Conservation (phyloP, 2,797 vertebrate species). For the Myiotriccus ornatus region DNA sequence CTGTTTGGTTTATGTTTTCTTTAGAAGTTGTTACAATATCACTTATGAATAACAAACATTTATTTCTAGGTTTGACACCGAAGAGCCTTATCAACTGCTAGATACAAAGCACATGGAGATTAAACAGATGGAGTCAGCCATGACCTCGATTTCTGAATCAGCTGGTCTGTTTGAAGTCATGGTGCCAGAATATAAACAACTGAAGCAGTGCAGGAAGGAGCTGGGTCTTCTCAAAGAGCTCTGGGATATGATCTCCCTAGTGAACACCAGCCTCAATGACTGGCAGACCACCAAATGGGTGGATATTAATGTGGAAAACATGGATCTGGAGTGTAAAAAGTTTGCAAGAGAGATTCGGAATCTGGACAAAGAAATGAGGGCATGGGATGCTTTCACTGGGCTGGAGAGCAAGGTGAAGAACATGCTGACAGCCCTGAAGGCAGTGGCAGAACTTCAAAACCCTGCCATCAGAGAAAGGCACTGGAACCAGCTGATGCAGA, state of each 20-base stretch:
- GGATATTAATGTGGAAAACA: constrained; percentile 88
- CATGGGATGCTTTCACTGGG: constrained; percentile 88
- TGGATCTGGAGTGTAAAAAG: constrained; percentile 89
- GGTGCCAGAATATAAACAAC: constrained; percentile 87
- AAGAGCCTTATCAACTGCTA: constrained; percentile 82
- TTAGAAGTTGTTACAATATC: background rate
- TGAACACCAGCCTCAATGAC: constrained; percentile 81
- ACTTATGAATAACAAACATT: background rate
- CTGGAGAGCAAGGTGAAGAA: constrained; percentile 88
- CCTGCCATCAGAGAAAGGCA: constrained; percentile 89
- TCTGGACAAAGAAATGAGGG: constrained; percentile 89
- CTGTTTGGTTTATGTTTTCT: background rate
- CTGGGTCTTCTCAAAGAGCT: constrained; percentile 88
- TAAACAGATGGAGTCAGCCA: constrained; percentile 83
- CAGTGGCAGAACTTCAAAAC: constrained; percentile 90
- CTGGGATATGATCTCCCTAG: constrained; percentile 88
- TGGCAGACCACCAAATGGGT: constrained; percentile 89
- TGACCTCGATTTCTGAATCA: constrained; percentile 84
- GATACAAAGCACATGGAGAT: constrained; percentile 84
- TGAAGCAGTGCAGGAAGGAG: constrained; percentile 90
- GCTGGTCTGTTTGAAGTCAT: constrained; percentile 91
- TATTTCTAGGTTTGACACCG: constrained; percentile 83
- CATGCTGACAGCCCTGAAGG: constrained; percentile 84
- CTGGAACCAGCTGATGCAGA: constrained; percentile 90
- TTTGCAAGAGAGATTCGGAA: constrained; percentile 85